Evolutionary conservation across 2,797 vertebrate genomes (phyloP).

Genomic region (Selene dorsalis): DNA sequence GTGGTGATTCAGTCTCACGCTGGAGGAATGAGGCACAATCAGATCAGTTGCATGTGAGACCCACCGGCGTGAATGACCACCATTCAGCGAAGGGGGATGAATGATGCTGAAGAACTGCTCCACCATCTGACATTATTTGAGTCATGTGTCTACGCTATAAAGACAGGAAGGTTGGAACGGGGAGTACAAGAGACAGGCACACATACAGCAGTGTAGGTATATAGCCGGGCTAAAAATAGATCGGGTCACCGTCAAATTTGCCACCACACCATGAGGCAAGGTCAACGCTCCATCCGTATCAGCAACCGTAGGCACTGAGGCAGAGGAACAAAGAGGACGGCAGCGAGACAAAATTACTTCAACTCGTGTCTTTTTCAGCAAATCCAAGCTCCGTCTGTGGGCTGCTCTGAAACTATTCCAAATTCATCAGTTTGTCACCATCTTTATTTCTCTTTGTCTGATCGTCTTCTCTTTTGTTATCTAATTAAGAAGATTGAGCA

Average conservation of each 20-base stretch:
- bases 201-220: constrained; percentile 35
- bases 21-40: constrained; percentile 8
- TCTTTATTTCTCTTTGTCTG: constrained; percentile 1
- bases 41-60: constrained; percentile 55
- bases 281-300: constrained; percentile 53
- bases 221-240: constrained; percentile 70
- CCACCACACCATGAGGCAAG: constrained; percentile 64
- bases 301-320: constrained; percentile 29
- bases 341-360: constrained; percentile 10
- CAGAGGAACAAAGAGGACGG: constrained; percentile 26
- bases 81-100: constrained; percentile 61
- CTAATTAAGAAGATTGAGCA: constrained; percentile 27
- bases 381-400: constrained; percentile 25
- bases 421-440: constrained; percentile 24
- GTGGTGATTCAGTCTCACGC: constrained; percentile 38
- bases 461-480: constrained; percentile 44
- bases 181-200: constrained; percentile 6
- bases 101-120: constrained; percentile 35
- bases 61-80: constrained; percentile 35
- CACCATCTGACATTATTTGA: constrained; percentile 43
- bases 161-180: constrained; percentile 44
- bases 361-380: constrained; percentile 11
- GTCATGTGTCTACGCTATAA: constrained; percentile 51
- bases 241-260: constrained; percentile 64
- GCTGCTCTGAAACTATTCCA: constrained; percentile 17